Evolutionary conservation across 2,113 vertebrate genomes (phyloP), one percentile per base, ranked within the genome.

Genomic region (Nibea coibor): DNA sequence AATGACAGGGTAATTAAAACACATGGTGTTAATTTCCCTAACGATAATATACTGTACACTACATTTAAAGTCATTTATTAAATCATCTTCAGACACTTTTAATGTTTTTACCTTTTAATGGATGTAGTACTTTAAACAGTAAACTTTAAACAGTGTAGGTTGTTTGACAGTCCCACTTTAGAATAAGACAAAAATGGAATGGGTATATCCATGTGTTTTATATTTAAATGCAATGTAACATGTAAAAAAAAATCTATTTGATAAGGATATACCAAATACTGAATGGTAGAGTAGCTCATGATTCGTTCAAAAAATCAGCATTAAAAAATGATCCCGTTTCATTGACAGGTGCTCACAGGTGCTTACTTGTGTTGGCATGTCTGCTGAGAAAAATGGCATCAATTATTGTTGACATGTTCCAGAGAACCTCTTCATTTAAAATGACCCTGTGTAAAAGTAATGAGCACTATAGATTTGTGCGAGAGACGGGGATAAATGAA

Each of bases 1-100:
- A 88, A 84, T 82, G 85, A 87, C 79, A 82, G 74, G 56, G 58
- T 88, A 69, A 93, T 92, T 93, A 89, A 90, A 93, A 79, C 45
- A 35, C 65, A 56, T 64, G 14, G 54, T 78, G 57, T 80, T 90
- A 81, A 89, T 92, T 92, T 89, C 82, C 80, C 86, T 58, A 69
- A 85, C 84, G 75, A 87, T 91, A 77, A 72, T 90, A 72, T 57
- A 84, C 42, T 61, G 54, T 66, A 51, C 3, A 19, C 45, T 53
- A 70, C 66, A 85, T 81, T 80, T 75, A 88, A 82, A 90, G 66
- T 66, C 62, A 84, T 75, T 78, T 31, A 70, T 83, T 61, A 68
- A 68, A 68, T 88, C 71, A 70, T 75, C 70, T 80, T 65, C 28
- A 56, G 61, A 58, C 35, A 17, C 10, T 78, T 75, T 81, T 71